phyloP scores from a whole-genome alignment of 2,113 vertebrate genomes.

The Mellivora capensis region DNA sequence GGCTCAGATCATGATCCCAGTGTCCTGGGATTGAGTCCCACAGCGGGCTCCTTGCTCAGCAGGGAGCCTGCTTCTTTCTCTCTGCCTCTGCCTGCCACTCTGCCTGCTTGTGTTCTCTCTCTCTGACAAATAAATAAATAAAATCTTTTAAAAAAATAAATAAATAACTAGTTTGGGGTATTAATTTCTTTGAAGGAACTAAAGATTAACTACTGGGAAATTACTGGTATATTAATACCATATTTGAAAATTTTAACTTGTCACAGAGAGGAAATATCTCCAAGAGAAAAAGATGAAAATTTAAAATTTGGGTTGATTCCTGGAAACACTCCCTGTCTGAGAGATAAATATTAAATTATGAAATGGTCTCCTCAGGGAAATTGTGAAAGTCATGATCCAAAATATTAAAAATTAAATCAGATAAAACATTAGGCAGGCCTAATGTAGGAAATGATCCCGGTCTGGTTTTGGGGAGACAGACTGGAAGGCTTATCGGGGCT shows the following conservation, averaged over 20 bases:
- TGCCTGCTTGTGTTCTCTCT: too few species aligned
- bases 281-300: slow-evolving; percentile 61
- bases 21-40: too few species aligned
- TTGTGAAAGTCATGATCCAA: slow-evolving; percentile 70
- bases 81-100: too few species aligned
- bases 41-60: too few species aligned
- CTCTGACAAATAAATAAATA: too few species aligned
- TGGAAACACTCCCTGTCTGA: slow-evolving; percentile 63
- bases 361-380: slow-evolving; percentile 65
- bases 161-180: not conserved
- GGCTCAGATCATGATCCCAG: too few species aligned
- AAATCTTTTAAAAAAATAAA: not conserved
- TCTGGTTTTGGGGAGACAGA: slow-evolving; percentile 54
- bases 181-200: slow-evolving; percentile 26
- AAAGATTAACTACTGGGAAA: not conserved
- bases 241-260: slow-evolving; percentile 48
- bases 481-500: not conserved
- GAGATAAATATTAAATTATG: slow-evolving; percentile 72
- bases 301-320: slow-evolving; percentile 68
- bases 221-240: not conserved
- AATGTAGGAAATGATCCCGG: slow-evolving; percentile 68
- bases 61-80: too few species aligned
- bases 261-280: slow-evolving; percentile 23
- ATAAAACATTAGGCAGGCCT: slow-evolving; percentile 63
- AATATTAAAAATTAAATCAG: slow-evolving; percentile 79